Percentiles rank a stretch among this genome's conserved stretches.
These are phyloP conservation scores for Petrolisthes cinctipes DNA, from an alignment of 2,888 invertebrate genomes.

Conservation along the genomic window DNA sequence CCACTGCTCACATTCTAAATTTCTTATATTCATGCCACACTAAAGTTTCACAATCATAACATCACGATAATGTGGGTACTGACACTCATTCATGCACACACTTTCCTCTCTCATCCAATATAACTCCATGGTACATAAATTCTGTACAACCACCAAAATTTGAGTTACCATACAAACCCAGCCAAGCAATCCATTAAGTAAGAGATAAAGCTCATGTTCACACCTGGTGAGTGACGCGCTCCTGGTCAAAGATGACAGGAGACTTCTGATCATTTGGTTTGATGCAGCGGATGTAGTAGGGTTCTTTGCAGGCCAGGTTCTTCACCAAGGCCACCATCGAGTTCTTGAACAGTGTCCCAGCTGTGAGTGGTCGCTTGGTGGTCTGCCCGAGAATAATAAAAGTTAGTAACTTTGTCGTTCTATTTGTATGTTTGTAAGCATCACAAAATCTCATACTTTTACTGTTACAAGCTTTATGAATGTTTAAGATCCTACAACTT, in stretches of 20 bases:
- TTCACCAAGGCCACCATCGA: conserved; percentile 92
- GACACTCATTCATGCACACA: too few species aligned
- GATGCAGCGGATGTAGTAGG: conserved; percentile 96
- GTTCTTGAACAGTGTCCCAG: conserved; percentile 93
- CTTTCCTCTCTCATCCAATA: too few species aligned
- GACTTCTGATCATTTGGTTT: conserved; percentile 97
- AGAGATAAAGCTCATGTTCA: conserved; percentile 5
- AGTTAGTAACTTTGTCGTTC: too few species aligned
- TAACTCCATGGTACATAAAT: too few species aligned
- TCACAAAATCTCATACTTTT: background rate
- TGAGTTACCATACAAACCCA: too few species aligned
- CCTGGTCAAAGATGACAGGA: conserved; percentile 85
- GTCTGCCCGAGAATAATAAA: conserved; percentile 75
- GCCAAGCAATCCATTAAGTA: too few species aligned
- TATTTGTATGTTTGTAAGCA: background rate
- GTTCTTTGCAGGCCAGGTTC: conserved; percentile 91
- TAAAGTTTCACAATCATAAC: too few species aligned
- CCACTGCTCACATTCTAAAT: too few species aligned
- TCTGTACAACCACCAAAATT: too few species aligned
- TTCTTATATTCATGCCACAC: too few species aligned
- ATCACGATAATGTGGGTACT: too few species aligned
- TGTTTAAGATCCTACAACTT: too few species aligned
- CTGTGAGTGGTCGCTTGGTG: conserved; percentile 93
- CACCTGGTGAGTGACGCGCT: conserved; percentile 76
- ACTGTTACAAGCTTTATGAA: background rate